A percentile compares a stretch with the other conserved stretches of the same genome.
phyloP scores from a whole-genome alignment of 1,140 invertebrate species.

The Lucilia sericata region DNA sequence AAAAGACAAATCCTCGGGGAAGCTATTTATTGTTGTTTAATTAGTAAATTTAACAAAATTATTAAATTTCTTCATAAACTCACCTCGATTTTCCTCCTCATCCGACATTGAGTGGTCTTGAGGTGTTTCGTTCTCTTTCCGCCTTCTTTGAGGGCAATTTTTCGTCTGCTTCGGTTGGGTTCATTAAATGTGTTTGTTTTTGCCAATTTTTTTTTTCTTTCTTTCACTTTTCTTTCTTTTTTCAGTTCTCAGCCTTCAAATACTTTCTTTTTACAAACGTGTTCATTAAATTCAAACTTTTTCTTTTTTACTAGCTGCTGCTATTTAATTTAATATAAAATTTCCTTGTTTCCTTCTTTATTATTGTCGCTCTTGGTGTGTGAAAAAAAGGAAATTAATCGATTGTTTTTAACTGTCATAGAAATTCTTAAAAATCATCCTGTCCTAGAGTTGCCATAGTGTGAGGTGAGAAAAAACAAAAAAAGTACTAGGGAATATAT shows the following conservation, averaged over 20 bases:
- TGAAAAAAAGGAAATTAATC: conserved; percentile 39
- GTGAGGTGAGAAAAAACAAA: background rate
- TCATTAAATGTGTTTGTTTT: conserved; percentile 41
- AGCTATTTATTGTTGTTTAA: background rate
- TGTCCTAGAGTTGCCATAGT: conserved; percentile 17
- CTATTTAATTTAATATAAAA: background rate
- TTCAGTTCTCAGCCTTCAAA: too few relatives aligned
- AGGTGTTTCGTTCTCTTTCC: conserved; percentile 45
- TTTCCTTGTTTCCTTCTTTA: conserved; percentile 1
- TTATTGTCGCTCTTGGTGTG: conserved; percentile 40
- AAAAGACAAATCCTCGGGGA: conserved; percentile 45
- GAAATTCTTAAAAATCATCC: conserved; percentile 45
- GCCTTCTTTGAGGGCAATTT: conserved; percentile 52
- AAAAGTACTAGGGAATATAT: background rate
- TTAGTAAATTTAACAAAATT: too few relatives aligned
- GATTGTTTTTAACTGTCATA: conserved; percentile 43
- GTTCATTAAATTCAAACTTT: background rate
- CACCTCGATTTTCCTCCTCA: conserved; percentile 33
- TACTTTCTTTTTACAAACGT: too few relatives aligned
- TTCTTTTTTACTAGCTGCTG: background rate
- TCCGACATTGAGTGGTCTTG: conserved; percentile 55
- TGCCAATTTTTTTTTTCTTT: conserved; percentile 25
- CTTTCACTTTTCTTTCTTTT: background rate
- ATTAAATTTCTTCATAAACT: background rate
- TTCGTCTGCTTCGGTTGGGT: conserved; percentile 23